Evolutionary conservation across 2,797 vertebrate genomes (phyloP).

Genomic region (Clarias platycephalus): DNA sequence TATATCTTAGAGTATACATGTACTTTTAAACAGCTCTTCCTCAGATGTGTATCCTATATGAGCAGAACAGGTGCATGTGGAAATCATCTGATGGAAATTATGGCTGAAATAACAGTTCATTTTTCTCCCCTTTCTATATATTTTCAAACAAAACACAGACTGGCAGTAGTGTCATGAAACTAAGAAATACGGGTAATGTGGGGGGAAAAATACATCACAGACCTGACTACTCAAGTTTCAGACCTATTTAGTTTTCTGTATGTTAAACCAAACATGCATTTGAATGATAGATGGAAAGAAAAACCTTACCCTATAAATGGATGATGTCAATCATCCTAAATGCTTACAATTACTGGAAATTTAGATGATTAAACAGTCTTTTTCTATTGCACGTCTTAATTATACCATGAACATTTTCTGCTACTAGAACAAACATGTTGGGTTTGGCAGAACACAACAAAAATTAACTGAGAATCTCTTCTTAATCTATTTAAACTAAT

Average conservation of each 20-base stretch:
- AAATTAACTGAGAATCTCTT: background rate
- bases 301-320: background rate
- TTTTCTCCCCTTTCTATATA: background rate
- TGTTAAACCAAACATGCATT: background rate
- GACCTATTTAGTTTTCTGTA: background rate
- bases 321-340: background rate
- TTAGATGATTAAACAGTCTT: background rate
- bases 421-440: background rate
- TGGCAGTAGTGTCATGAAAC: background rate
- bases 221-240: background rate
- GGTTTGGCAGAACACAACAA: background rate
- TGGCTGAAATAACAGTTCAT: background rate
- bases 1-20: background rate
- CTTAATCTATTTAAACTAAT: background rate
- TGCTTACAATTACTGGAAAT: background rate
- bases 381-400: background rate
- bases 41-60: background rate
- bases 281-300: background rate
- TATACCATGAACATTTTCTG: background rate
- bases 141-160: background rate
- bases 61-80: constrained; percentile 3
- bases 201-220: background rate
- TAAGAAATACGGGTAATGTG: background rate
- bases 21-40: background rate
- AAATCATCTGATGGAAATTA: background rate